phyloP scores from a whole-genome alignment of 2,113 vertebrate genomes.

The Gallinago media region DNA sequence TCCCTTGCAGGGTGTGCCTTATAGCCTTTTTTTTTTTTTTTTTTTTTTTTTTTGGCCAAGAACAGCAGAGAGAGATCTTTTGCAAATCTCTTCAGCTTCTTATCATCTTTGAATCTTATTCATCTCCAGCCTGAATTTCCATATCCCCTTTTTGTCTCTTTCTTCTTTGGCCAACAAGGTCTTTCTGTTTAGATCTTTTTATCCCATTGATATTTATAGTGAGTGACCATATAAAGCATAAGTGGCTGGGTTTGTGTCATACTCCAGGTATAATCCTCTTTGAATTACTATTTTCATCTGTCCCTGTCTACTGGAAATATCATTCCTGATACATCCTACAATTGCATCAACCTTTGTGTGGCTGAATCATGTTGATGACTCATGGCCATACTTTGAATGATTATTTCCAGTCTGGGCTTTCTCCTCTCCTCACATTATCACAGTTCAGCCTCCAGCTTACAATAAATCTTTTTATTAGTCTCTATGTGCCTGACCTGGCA shows the following conservation, averaged over 20 bases:
- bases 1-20: not conserved
- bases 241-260: not conserved
- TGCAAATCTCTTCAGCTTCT: not conserved
- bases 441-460: not conserved
- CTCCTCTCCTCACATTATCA: not conserved
- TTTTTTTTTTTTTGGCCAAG: not conserved
- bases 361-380: slow-evolving; percentile 53
- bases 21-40: not conserved
- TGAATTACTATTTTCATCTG: not conserved
- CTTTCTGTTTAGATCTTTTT: not conserved
- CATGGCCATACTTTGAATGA: slow-evolving; percentile 24
- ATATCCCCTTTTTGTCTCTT: not conserved
- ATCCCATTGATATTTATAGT: not conserved
- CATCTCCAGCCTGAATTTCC: not conserved
- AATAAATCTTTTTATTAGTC: slow-evolving; percentile 32
- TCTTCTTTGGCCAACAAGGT: not conserved
- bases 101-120: not conserved
- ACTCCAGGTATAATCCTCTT: not conserved
- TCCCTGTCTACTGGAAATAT: not conserved
- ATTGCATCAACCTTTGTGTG: slow-evolving; percentile 13
- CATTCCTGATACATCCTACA: not conserved
- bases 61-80: not conserved
- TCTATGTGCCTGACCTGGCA: not conserved
- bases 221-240: not conserved
- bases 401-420: slow-evolving; percentile 27